Base-by-base conservation (phyloP, 2,888 invertebrate genomes). In the Maniola hyperantus region DNA sequence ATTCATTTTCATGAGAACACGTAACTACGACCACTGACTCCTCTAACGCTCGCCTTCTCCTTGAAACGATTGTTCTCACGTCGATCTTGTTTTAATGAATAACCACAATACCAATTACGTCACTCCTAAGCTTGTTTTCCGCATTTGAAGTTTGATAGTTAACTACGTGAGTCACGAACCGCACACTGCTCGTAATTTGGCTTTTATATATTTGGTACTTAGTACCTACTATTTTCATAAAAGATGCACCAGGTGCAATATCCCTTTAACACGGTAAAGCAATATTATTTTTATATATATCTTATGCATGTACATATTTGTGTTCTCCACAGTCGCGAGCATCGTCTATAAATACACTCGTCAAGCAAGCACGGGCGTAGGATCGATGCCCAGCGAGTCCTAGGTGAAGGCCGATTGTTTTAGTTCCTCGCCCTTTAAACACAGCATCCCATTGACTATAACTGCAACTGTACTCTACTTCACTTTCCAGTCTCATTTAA, bases 41-140 rank as follows among this genome's bases (percentile, higher is more conserved):
- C 69, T 73, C 82, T 82, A 84, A 83, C 79, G 80, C 81, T 82
- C 74, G 80, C 81, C 83, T 81, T 90, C 85, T 88, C 89, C 88
- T 89, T 89, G 88, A 83, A 82, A 82, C 81, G 78, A 82, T 85
- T 83, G 84, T 91, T 91, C 91, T 89, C 91, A 90, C 90, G 90
- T 85, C 83, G 84, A 85, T 87, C 85, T 87, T 81, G 78, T 85
- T 87, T 83, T 87, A 89, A 89, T 88, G 88, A 87, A 85, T 85
- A 85, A 85, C 82, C 84, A 91, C 89, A 89, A 91, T 89, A 84
- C 87, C 84, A 83, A 89, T 92, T 91, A 89, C 91, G 91, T 92
- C 91, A 92, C 84, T 85, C 79, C 83, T 82, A 82, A 84, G 84
- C 85, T 77, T 83, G 87, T 90, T 92, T 57, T 92, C 91, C 91